Base-by-base conservation (phyloP, 1,140 invertebrate genomes). In the Megathymus violae region DNA sequence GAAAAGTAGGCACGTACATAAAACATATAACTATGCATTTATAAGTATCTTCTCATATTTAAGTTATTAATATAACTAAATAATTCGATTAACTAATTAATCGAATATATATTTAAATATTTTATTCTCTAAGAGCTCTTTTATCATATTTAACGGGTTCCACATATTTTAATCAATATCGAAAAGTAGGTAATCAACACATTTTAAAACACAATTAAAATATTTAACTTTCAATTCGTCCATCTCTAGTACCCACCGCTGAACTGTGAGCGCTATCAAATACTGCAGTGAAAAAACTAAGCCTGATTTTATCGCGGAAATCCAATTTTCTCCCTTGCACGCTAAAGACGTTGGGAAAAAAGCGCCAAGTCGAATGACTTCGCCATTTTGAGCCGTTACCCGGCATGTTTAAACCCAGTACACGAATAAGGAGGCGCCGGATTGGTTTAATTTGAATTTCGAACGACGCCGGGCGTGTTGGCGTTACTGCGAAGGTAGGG, bases 291-390 rank as follows among this genome's bases (percentile, higher is more conserved):
- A 70, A 78, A 78, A 81, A 78, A 73, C 68, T 70, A 81, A 76
- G 77, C 73, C 75, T 74, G 79, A 82, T 82, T 82, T 82, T 78
- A 80, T 88, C 88, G 85, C 80, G 85, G 79, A 88, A 90, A 90
- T 88, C 85, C 88, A 90, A 59, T 59, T 90, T 90, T 88, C 88
- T 86, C 84, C 85, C 83, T 84, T 64, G 82, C 80, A 85, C 80
- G 80, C 80, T 75, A 81, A 88, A 89, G 83, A 88, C 85, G 83
- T 70, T 47, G 56, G n/a, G 56, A 47, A 88, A 88, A 89, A 90
- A 90, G 84, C 85, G 88, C 78, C 85, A 86, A 90, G 84, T 83
- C 78, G 85, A 80, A 89, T 90, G 88, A 90, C 88, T 88, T 80
- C 79, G 75, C 88, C 83, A 82, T 90, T 90, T 47, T 59, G 79